Evolutionary conservation across 23 tunicate genomes (phyloP).

Genomic region (Halocynthia aurantium): DNA sequence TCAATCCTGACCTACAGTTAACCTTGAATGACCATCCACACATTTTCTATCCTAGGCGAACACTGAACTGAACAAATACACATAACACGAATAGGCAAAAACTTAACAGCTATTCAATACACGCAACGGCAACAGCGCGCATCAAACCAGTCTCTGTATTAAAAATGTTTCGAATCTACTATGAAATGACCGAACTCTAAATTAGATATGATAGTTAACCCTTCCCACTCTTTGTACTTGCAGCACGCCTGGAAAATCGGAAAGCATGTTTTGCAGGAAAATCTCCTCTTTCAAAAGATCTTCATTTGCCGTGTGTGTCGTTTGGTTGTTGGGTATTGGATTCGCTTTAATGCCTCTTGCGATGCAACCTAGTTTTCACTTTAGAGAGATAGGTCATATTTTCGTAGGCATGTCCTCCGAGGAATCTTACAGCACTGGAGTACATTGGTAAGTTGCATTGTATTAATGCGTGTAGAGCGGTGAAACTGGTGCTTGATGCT

Average conservation of each 20-base stretch:
- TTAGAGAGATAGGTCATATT: constrained; percentile 59
- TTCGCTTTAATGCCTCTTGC: constrained; percentile 35
- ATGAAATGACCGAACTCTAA: too few species aligned
- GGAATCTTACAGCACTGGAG: background rate
- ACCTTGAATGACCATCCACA: too few species aligned
- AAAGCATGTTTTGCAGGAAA: background rate
- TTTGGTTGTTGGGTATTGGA: constrained; percentile 48
- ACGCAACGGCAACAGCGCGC: too few species aligned
- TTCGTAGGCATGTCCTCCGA: constrained; percentile 34
- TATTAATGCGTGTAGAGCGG: background rate
- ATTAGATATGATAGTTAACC: too few species aligned
- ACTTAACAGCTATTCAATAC: too few species aligned
- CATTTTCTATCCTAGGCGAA: too few species aligned
- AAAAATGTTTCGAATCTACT: too few species aligned
- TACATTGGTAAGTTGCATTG: constrained; percentile 36
- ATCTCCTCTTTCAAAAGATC: constrained; percentile 26
- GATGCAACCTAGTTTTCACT: constrained; percentile 2
- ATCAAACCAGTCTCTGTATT: too few species aligned
- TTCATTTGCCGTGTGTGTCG: constrained; percentile 30
- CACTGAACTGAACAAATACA: too few species aligned
- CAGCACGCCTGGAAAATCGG: background rate
- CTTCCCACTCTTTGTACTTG: background rate
- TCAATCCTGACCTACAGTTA: too few species aligned
- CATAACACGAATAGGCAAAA: too few species aligned
- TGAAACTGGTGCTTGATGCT: too few species aligned